Percentiles rank a stretch among this genome's conserved stretches.
These are phyloP conservation scores for Teleopsis dalmanni DNA, from an alignment of 1,140 invertebrate species.

Conservation along the genomic window DNA sequence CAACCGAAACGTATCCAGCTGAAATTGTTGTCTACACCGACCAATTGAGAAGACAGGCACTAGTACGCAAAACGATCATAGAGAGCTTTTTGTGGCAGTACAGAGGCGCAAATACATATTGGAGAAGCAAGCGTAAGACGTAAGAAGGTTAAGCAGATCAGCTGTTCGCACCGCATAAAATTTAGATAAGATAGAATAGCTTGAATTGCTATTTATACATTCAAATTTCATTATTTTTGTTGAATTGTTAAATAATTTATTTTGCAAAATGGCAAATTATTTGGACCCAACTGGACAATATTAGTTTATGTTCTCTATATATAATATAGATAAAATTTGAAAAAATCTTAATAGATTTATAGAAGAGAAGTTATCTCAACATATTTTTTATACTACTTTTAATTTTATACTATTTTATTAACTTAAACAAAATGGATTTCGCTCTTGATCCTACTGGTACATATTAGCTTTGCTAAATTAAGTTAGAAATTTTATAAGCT, in stretches of 20 bases:
- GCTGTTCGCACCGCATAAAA: not conserved
- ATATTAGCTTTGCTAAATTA: constrained; percentile 21
- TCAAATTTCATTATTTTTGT: not conserved
- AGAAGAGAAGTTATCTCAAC: not conserved
- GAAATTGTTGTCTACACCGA: constrained; percentile 31
- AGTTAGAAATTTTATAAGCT: not conserved
- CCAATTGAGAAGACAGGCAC: constrained; percentile 18
- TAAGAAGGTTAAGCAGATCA: not conserved
- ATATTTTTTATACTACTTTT: not conserved
- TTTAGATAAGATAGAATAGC: not conserved
- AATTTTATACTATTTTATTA: not conserved
- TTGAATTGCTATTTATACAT: too few relatives aligned
- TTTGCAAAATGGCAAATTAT: constrained; percentile 25
- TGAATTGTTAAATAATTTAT: not conserved
- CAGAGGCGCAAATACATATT: constrained; percentile 1
- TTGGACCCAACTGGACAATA: constrained; percentile 43
- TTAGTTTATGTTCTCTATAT: constrained; percentile 11
- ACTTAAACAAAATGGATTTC: constrained; percentile 28
- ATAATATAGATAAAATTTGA: not conserved
- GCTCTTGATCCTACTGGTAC: constrained; percentile 41
- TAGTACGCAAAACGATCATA: not conserved
- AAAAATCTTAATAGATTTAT: not conserved
- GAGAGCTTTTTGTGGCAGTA: constrained; percentile 4
- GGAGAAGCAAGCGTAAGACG: not conserved
- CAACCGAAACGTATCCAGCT: constrained; percentile 25